These are phyloP conservation scores for Ophraella communa DNA, from an alignment of 2,888 invertebrate species.

Conservation along the genomic window DNA sequence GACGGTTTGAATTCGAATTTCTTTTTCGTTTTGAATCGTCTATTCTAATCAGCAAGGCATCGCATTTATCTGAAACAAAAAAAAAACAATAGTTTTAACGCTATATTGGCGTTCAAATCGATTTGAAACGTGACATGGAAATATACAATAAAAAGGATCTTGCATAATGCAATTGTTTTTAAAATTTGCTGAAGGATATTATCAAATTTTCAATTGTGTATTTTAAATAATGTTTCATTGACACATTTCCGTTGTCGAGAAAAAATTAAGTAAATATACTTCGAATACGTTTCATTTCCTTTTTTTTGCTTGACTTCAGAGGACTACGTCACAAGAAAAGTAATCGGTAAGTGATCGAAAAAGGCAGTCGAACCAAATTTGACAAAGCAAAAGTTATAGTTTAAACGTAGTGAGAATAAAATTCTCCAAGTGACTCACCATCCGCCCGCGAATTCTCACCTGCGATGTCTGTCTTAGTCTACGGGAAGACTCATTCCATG, in stretches of 20 bases:
- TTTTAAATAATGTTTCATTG: neutral
- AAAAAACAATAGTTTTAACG: neutral
- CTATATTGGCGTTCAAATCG: neutral
- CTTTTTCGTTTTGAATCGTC: neutral
- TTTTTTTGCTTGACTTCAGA: neutral
- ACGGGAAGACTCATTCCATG: neutral
- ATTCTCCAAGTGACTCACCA: neutral
- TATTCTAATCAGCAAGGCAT: neutral
- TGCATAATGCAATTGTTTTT: neutral
- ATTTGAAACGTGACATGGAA: neutral
- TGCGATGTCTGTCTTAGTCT: neutral
- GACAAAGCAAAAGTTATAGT: neutral
- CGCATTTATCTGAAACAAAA: neutral
- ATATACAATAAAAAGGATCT: neutral
- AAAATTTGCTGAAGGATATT: neutral
- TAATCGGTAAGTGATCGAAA: neutral
- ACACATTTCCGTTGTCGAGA: neutral
- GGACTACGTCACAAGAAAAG: neutral
- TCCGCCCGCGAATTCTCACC: constrained; percentile 6
- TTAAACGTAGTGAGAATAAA: neutral
- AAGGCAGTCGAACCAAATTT: neutral
- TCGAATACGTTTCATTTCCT: neutral
- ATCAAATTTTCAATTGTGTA: neutral
- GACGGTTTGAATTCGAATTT: too few species aligned
- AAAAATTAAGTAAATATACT: neutral